Percentiles rank a stretch among this genome's conserved stretches.
Conservation (phyloP, 2,888 invertebrate genomes). For the Agonopterix subpropinquella region DNA sequence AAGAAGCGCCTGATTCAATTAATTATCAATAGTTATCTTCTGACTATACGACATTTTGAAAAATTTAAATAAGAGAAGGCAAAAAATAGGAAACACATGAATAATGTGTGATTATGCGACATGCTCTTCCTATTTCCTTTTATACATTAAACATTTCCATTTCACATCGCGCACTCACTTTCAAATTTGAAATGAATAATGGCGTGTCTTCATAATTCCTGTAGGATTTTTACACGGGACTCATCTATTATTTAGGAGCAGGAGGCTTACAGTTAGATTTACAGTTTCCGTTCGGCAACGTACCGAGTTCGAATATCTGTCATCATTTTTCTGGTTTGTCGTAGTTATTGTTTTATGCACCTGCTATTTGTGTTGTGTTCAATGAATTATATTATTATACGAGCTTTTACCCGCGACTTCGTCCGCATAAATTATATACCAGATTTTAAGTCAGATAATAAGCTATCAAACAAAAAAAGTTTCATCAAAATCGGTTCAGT, state of each 20-base stretch:
- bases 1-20: no score
- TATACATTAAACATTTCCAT: constrained; percentile 4
- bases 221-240: constrained; percentile 39
- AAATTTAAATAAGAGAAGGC: no score
- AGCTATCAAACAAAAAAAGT: no score
- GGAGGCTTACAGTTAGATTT: constrained; percentile 55
- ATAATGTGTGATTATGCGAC: neutral
- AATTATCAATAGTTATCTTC: no score
- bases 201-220: constrained; percentile 55
- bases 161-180: constrained; percentile 22
- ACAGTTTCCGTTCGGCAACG: constrained; percentile 40
- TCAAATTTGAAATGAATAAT: constrained; percentile 51
- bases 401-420: no score
- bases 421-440: no score
- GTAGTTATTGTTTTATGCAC: constrained; percentile 6
- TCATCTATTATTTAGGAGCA: constrained; percentile 60
- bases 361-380: no score
- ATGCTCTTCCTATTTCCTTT: neutral
- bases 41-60: no score
- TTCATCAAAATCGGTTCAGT: no score
- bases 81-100: no score
- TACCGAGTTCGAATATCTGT: constrained; percentile 25
- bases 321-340: constrained; percentile 24
- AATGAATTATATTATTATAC: neutral
- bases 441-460: no score